Base-by-base conservation (phyloP, 1,140 invertebrate genomes). In the Phenacoccus solenopsis region DNA sequence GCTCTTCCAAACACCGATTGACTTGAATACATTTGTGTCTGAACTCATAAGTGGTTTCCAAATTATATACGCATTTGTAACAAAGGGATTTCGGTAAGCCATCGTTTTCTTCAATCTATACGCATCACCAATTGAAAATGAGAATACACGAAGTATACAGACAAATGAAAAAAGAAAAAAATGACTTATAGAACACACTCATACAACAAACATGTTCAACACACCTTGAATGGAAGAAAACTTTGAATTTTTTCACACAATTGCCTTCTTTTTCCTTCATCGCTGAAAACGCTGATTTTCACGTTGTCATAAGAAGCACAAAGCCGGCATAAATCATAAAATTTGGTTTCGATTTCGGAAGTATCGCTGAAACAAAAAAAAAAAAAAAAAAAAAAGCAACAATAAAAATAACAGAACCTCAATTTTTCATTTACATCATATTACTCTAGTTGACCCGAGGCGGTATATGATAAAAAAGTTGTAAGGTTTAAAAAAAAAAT, bases 11-110 rank as follows among this genome's bases (percentile, higher is more conserved):
- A 20, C 24, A 49, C 22, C 30, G 21, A 20, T 80, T 75, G 49
- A 81, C 81, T 73, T 81, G 81, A 27, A 83, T 78, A 72, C 82
- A 82, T 27, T 78, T 78, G 64, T 78, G 80, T 74, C 81, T 77
- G 72, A 83, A 83, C 74, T 82, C 81, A 72, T 80, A 81, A 76
- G 81, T 82, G 74, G 81, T 82, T 75, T 83, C 81, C 74, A 83
- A 76, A 76, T 81, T 81, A 76, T 79, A 82, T 76, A 82, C 81
- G 72, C 82, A 83, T 71, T 80, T 76, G 73, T 80, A 81, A 76
- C 82, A 83, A 28, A 82, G 74, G 70, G 77, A 80, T 74, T 82
- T 82, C 64, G 82, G 82, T 59, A 82, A 72, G 10, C 77, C 71
- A 74, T 83, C 81, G 72, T 79, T 76, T 71, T 82, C 79, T 21